These are phyloP conservation scores for Parnassius apollo DNA, from an alignment of 2,888 invertebrate genomes.

Conservation along the genomic window DNA sequence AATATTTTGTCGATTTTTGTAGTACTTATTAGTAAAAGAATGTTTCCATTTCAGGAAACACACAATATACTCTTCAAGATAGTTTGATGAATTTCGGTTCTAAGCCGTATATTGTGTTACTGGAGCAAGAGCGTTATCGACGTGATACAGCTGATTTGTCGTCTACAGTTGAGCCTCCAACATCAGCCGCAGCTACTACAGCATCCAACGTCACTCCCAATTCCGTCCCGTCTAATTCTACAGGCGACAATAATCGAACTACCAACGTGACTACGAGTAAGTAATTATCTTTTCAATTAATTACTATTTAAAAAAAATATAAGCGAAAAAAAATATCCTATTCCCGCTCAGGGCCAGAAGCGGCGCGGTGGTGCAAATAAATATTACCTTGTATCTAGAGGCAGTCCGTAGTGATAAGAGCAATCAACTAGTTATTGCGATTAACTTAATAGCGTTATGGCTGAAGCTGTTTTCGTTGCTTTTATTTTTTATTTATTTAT, in stretches of 20 bases:
- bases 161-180: neutral
- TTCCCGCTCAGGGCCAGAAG: neutral
- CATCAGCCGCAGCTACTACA: neutral
- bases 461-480: constrained; percentile 3
- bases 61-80: constrained; percentile 14
- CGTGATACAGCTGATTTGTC: constrained; percentile 26
- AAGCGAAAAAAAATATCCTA: neutral
- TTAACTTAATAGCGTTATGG: neutral
- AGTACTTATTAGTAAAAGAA: neutral
- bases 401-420: constrained; percentile 1
- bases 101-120: constrained; percentile 27
- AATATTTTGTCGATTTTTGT: neutral
- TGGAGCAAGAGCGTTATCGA: constrained; percentile 30
- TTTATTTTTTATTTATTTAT: constrained; percentile 1
- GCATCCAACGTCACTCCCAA: constrained; percentile 5
- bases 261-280: constrained; percentile 14
- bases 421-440: neutral
- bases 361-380: neutral
- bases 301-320: neutral
- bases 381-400: constrained; percentile 3
- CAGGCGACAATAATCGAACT: constrained; percentile 19
- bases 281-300: constrained; percentile 3
- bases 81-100: constrained; percentile 10
- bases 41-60: constrained; percentile 13
- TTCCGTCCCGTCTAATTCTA: neutral